Evolutionary conservation across 1,140 invertebrate species (phyloP).

Genomic region (Harlomillsia oculata): DNA sequence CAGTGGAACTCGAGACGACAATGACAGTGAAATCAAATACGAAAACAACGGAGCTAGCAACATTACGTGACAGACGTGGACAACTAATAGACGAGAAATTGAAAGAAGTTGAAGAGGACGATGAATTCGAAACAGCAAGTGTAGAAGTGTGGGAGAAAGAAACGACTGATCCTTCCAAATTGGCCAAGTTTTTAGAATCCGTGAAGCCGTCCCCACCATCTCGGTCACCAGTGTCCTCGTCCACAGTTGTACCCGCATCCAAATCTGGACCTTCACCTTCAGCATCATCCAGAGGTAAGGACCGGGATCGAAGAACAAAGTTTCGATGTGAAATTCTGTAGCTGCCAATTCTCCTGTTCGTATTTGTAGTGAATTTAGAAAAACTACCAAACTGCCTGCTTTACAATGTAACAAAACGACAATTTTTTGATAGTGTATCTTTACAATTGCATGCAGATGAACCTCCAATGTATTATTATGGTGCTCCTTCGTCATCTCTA

Average conservation of each 20-base stretch:
- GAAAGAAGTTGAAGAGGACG: slow-evolving; percentile 30
- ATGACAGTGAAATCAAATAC: slow-evolving; percentile 61
- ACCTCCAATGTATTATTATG: too few relatives aligned
- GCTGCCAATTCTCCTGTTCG: too few relatives aligned
- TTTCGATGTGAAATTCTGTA: too few relatives aligned
- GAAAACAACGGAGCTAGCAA: slow-evolving; percentile 63
- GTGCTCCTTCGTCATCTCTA: too few relatives aligned
- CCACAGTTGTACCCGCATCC: not conserved
- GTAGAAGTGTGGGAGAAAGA: slow-evolving; percentile 30
- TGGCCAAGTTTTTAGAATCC: too few relatives aligned
- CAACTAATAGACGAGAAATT: slow-evolving; percentile 54
- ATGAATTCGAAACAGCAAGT: slow-evolving; percentile 21
- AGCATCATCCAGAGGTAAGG: not conserved
- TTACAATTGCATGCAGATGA: too few relatives aligned
- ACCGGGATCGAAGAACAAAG: not conserved
- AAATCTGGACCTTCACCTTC: not conserved
- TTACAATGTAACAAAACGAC: too few relatives aligned
- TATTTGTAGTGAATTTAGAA: too few relatives aligned
- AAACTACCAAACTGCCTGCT: too few relatives aligned
- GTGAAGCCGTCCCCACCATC: not conserved
- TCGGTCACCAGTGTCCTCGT: not conserved
- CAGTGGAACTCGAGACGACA: slow-evolving; percentile 62
- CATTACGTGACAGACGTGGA: slow-evolving; percentile 53
- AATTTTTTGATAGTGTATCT: too few relatives aligned
- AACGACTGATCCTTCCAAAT: too few relatives aligned